A percentile compares a stretch with the other conserved stretches of the same genome.
Evolutionary conservation across 2,888 invertebrate genomes (phyloP).

Genomic region (Sinohyriopsis cumingii): DNA sequence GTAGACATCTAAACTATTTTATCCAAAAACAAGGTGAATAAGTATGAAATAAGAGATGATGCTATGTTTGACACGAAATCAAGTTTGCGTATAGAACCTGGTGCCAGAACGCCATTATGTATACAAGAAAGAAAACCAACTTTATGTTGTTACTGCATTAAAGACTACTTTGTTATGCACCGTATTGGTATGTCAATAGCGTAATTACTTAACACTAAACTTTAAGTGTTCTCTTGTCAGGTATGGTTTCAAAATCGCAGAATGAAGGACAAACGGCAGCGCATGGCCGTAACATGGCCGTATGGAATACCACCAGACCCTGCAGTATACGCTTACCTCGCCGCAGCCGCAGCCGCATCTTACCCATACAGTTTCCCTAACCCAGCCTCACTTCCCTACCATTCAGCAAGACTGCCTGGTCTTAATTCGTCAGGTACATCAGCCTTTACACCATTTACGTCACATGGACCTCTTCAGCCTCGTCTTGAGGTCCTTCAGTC

Average conservation of each 20-base stretch:
- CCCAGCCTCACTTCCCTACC: slow-evolving; percentile 39
- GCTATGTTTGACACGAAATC: too few relatives aligned
- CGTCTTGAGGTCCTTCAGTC: slow-evolving; percentile 35
- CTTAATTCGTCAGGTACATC: slow-evolving; percentile 35
- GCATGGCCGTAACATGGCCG: slow-evolving; percentile 96
- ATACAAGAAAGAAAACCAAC: too few relatives aligned
- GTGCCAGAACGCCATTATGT: too few relatives aligned
- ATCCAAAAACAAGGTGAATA: too few relatives aligned
- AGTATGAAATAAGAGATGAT: too few relatives aligned
- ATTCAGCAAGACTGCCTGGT: slow-evolving; percentile 27
- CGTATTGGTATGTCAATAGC: too few relatives aligned
- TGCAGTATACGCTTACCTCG: slow-evolving; percentile 88
- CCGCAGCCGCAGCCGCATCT: slow-evolving; percentile 82
- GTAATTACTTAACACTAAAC: too few relatives aligned
- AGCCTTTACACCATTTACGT: slow-evolving; percentile 40
- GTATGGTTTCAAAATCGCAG: slow-evolving; percentile 96
- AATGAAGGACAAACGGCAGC: slow-evolving; percentile 98
- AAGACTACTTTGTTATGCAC: too few relatives aligned
- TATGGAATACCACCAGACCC: slow-evolving; percentile 85
- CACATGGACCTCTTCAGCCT: slow-evolving; percentile 34
- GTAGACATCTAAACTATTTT: too few relatives aligned
- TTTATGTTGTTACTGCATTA: too few relatives aligned
- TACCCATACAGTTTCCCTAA: slow-evolving; percentile 55
- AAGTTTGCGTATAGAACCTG: too few relatives aligned
- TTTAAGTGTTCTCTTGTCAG: slow-evolving; percentile 38